These are phyloP conservation scores for Porites evermanni DNA, from an alignment of 92 coral and sea anemone genomes.

Conservation along the genomic window DNA sequence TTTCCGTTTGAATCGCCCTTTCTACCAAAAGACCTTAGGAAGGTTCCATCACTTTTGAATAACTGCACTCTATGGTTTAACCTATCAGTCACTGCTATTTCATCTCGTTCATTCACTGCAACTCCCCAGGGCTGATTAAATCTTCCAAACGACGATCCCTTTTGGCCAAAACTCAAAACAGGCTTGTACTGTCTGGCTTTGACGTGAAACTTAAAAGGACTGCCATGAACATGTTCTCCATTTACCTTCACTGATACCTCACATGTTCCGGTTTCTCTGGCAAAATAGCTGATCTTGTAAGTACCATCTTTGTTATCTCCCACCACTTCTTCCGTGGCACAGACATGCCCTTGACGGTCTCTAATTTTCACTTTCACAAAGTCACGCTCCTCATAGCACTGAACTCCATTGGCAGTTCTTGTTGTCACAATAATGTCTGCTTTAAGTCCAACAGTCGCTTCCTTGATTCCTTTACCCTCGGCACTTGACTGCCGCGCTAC, in stretches of 20 bases:
- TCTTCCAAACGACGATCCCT: slow-evolving; percentile 37
- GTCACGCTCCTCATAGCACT: neutral
- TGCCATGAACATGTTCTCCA: slow-evolving; percentile 41
- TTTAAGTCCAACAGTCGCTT: slow-evolving; percentile 11
- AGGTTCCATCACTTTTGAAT: slow-evolving; percentile 37
- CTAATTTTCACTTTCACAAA: slow-evolving; percentile 13
- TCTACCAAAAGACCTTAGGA: slow-evolving; percentile 42
- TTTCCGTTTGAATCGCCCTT: slow-evolving; percentile 31
- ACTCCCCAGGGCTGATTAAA: slow-evolving; percentile 29
- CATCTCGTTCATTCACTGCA: slow-evolving; percentile 23
- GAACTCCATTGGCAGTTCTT: neutral
- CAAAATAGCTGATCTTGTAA: slow-evolving; percentile 38
- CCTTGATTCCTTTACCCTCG: slow-evolving; percentile 18
- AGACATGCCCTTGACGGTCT: slow-evolving; percentile 34
- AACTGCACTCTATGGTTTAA: slow-evolving; percentile 10
- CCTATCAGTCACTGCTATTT: slow-evolving; percentile 42
- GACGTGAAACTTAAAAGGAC: slow-evolving; percentile 46
- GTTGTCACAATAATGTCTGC: slow-evolving; percentile 6
- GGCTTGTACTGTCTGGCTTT: slow-evolving; percentile 50
- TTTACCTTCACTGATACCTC: slow-evolving; percentile 31
- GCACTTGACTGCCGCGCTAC: neutral
- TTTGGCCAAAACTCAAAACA: slow-evolving; percentile 31
- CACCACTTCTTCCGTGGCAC: neutral
- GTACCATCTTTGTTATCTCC: slow-evolving; percentile 44
- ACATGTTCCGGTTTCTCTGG: slow-evolving; percentile 32